These are phyloP conservation scores for Ceriagrion tenellum DNA, from an alignment of 2,888 invertebrate species.

Conservation along the genomic window DNA sequence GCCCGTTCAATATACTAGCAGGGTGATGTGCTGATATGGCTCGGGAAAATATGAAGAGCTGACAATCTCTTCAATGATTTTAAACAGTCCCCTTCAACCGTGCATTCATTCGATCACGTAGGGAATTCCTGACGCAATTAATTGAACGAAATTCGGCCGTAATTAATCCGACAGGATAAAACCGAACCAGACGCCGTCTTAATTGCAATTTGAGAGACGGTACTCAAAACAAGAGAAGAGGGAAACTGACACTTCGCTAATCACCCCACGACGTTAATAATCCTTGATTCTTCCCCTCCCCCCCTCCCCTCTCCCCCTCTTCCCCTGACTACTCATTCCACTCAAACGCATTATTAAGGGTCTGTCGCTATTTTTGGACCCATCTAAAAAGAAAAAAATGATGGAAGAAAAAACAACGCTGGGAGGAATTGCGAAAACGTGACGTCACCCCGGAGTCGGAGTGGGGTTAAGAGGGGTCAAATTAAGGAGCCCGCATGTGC, in stretches of 20 bases:
- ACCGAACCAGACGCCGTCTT: neutral
- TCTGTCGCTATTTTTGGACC: neutral
- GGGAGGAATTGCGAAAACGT: neutral
- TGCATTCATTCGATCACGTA: too few relatives aligned
- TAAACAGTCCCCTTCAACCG: too few relatives aligned
- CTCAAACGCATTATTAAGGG: neutral
- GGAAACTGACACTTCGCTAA: conserved; percentile 10
- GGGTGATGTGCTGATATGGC: too few relatives aligned
- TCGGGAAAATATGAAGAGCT: too few relatives aligned
- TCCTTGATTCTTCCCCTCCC: too few relatives aligned
- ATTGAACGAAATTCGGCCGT: neutral
- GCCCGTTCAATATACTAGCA: too few relatives aligned
- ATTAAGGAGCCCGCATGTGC: neutral
- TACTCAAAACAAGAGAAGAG: neutral
- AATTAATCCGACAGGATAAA: neutral
- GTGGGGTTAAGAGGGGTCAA: conserved; percentile 28
- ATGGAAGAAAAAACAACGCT: too few relatives aligned
- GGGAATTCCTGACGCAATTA: neutral
- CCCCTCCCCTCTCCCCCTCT: neutral
- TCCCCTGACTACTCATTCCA: neutral
- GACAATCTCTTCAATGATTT: too few relatives aligned
- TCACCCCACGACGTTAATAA: neutral
- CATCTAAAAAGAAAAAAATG: neutral
- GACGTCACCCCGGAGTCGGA: neutral
- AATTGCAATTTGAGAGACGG: neutral